A percentile compares a stretch with the other conserved stretches of the same genome.
Conservation (phyloP, 2,797 vertebrate species). For the Bucorvus abyssinicus region DNA sequence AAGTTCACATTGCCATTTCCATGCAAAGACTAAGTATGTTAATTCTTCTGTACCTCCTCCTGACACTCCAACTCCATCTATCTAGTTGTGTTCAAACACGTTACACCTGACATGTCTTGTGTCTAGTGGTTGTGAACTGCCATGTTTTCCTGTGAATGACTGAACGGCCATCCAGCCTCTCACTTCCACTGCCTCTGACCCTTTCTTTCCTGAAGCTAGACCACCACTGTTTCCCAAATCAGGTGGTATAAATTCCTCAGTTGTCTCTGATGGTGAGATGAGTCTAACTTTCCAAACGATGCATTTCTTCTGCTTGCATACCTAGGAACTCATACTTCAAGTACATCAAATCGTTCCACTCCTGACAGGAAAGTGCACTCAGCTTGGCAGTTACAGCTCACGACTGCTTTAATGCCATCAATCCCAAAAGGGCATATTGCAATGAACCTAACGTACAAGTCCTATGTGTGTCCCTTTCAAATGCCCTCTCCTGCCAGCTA, state of each 20-base stretch:
- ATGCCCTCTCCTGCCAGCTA: neutral
- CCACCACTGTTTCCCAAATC: neutral
- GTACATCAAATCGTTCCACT: neutral
- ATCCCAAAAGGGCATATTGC: neutral
- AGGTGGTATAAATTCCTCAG: neutral
- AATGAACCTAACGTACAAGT: neutral
- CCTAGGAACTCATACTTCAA: neutral
- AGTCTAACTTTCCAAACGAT: neutral
- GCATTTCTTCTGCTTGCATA: neutral
- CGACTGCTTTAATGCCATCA: neutral
- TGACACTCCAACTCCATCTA: neutral
- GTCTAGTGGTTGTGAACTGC: neutral
- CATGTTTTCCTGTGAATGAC: too few species aligned
- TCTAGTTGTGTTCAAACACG: neutral
- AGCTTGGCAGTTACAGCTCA: neutral
- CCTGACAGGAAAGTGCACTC: neutral
- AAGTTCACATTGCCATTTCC: neutral
- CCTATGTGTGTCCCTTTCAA: neutral
- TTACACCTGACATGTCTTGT: neutral
- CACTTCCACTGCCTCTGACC: neutral
- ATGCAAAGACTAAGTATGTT: neutral
- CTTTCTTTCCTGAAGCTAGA: neutral
- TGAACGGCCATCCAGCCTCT: neutral
- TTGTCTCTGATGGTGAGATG: neutral
- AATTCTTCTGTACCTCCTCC: neutral